These are phyloP conservation scores for Nephrotoma flavescens DNA, from an alignment of 2,888 invertebrate genomes.

Conservation along the genomic window DNA sequence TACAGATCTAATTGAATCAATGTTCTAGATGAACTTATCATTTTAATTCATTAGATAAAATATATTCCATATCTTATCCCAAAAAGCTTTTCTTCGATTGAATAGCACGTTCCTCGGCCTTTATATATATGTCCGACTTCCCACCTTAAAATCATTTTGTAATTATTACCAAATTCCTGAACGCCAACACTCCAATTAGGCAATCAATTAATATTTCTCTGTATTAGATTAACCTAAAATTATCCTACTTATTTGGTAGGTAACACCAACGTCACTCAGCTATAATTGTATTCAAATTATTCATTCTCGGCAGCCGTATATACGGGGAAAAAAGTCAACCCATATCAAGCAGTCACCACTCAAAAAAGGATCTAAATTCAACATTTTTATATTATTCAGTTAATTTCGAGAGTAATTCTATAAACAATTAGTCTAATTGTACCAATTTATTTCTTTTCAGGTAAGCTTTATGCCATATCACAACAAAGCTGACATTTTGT, in stretches of 20 bases:
- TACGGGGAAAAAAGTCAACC: neutral
- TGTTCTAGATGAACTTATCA: no score
- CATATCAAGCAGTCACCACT: neutral
- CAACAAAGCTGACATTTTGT: neutral
- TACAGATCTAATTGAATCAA: no score
- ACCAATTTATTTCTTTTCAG: neutral
- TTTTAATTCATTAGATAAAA: no score
- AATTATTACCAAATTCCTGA: no score
- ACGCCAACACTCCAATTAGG: neutral
- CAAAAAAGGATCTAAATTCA: neutral
- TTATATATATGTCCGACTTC: no score
- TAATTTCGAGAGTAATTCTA: neutral
- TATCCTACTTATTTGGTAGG: neutral
- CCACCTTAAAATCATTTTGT: no score
- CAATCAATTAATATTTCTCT: neutral
- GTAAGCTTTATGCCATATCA: neutral
- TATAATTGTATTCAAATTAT: neutral
- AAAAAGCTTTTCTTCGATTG: no score
- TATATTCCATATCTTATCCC: no score
- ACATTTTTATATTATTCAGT: neutral
- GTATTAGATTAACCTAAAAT: neutral
- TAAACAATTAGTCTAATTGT: neutral
- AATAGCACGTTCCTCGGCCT: no score
- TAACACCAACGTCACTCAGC: neutral
- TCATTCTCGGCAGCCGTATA: neutral